Base-by-base conservation (phyloP, 2,888 invertebrate genomes). In the Tromatobia lineatoria region DNA sequence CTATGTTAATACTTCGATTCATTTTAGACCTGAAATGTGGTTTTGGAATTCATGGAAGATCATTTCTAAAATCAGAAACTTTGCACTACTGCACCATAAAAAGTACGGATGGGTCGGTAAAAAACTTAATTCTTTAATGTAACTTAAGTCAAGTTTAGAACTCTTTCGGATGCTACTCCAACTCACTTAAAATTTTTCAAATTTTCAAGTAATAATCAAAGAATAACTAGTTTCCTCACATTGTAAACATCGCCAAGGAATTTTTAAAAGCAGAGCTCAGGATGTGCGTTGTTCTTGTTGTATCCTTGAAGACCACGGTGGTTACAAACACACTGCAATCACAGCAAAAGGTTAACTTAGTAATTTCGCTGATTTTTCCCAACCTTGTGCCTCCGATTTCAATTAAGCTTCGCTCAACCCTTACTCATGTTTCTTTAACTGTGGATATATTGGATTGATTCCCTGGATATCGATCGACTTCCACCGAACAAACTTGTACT, bases 341-440 rank as follows among this genome's bases (percentile, higher is more conserved):
- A 7, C n/a, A 59, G 38, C 59, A n/a, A 85, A 78, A 75, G 78
- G 82, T 82, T 85, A 82, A 34, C 61, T 61, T 52, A n/a, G 52
- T 42, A 76, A 82, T 79, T 79, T 74, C 61, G 38, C 61, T 13
- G 47, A 29, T 61, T 69, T 34, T 52, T 18, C 42, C 15, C 20
- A 18, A 20, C 23, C 59, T 11, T 69, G 11, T 25, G 66, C 61
- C 64, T 42, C 29, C 52, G 23, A 45, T 69, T 80, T 83, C 80
- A 74, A 81, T 84, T 78, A 80, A 74, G 69, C 69, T 69, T 80
- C 71, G 59, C 47, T 70, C 57, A 59, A 78, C 70, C 47, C 73
- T 77, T 45, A 10, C 67, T 52, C 61, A 20, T 42, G 47, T 61
- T 50, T 13, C 38, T 20, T 15, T 3, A 47, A n/a, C 20, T 25